Evolutionary conservation across 1,140 invertebrate species (phyloP).

Genomic region (Drosophila nasuta): DNA sequence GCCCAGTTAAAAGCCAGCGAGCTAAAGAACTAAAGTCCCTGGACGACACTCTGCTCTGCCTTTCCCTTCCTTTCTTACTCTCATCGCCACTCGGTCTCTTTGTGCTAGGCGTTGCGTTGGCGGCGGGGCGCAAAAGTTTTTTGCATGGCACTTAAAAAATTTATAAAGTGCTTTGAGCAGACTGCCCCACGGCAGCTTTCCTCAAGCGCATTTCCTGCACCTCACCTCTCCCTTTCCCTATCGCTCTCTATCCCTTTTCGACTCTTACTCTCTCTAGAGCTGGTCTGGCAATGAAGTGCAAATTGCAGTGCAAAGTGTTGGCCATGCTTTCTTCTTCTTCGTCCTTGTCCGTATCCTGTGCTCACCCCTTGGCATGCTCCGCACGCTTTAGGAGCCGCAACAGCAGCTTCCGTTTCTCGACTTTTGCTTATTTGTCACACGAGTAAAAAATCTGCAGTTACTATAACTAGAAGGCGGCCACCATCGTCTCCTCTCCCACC

Average conservation of each 20-base stretch:
- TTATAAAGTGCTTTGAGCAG: constrained; percentile 81
- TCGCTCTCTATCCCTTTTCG: not conserved
- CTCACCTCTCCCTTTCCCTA: not conserved
- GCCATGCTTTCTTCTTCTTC: constrained; percentile 24
- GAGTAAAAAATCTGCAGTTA: constrained; percentile 49
- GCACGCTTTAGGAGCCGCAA: constrained; percentile 22
- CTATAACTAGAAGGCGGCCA: constrained; percentile 21
- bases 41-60: constrained; percentile 9
- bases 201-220: constrained; percentile 11
- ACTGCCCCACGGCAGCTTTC: constrained; percentile 56
- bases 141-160: constrained; percentile 80
- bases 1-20: constrained; percentile 20
- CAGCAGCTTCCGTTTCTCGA: constrained; percentile 49
- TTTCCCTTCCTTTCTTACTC: constrained; percentile 9
- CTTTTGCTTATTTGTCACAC: constrained; percentile 81
- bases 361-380: not conserved
- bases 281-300: constrained; percentile 77
- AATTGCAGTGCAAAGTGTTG: constrained; percentile 79
- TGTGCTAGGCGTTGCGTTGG: constrained; percentile 33
- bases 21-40: constrained; percentile 32
- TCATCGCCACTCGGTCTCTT: constrained; percentile 22
- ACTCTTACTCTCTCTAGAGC: constrained; percentile 2
- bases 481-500: not conserved
- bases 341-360: constrained; percentile 20
- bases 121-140: constrained; percentile 55